Base-by-base conservation (phyloP, 2,113 vertebrate species). In the Corvus hawaiiensis region DNA sequence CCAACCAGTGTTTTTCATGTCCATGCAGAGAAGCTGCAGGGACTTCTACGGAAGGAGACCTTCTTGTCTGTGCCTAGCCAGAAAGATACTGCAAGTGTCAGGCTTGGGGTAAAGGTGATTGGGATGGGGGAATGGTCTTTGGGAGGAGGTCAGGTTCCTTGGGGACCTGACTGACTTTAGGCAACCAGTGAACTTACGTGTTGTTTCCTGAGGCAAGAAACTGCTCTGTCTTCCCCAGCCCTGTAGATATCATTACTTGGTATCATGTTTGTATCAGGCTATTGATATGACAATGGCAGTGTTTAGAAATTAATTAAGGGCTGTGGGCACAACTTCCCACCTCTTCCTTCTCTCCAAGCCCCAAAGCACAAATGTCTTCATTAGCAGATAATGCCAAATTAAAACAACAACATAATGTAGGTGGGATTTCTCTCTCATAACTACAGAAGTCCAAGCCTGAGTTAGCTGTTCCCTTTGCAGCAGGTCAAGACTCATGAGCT, bases 281-380 rank as follows among this genome's bases (percentile, higher is more conserved):
- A 12, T n/a, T 84, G 55, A 44, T 87, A 68, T 0, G 1, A 66
- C 44, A 87, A 27, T 8, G n/a, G 9, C n/a, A 59, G 22, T 62
- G 49, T 76, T 92, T 62, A 81, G 68, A 52, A 84, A 66, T 0
- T 0, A 75, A 59, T 73, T 91, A 76, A 91, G 76, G 44, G 44
- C 56, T 95, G 79, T 89, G 55, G 30, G 49, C 51, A 69, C 30
- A 32, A n/a, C 51, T 69, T 74, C 28, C 35, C 3, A 2, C 37
- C 51, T 77, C 68, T 69, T 84, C 41, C 9, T 72, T 68, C 33
- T 66, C 64, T 69, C 54, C 7, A 4, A 35, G 68, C 32, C 39
- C 32, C 0, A 0, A 68, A 55, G 49, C n/a, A 52, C 1, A 1
- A 56, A 15, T 17, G 4, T 71, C 24, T 84, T 72, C 43, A 51